These are phyloP conservation scores for Echinometra lucunter DNA, from an alignment of 53 echinoderm and acorn worm species.

Conservation along the genomic window DNA sequence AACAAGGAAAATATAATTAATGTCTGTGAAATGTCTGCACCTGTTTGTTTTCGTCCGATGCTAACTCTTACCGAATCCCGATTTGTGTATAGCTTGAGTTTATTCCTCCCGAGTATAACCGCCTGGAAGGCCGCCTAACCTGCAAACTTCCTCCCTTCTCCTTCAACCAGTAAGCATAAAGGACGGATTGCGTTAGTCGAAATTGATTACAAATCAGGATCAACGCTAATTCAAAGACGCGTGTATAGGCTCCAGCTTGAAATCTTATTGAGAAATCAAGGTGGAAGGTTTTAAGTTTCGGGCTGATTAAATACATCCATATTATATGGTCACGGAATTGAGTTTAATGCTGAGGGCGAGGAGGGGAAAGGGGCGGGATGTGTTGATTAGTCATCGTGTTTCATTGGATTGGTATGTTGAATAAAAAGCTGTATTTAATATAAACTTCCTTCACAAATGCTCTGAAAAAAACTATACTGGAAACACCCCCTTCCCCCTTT, in stretches of 20 bases:
- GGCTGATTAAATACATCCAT: conserved; percentile 38
- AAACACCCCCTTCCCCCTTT: neutral
- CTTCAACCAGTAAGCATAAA: neutral
- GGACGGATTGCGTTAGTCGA: conserved; percentile 36
- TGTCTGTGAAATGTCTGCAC: neutral
- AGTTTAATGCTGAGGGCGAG: neutral
- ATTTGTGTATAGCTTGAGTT: neutral
- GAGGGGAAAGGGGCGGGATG: neutral
- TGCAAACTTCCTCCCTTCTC: conserved; percentile 3
- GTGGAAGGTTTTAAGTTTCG: conserved; percentile 29
- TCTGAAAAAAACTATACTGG: neutral
- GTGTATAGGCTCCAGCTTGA: neutral
- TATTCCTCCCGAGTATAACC: conserved; percentile 5
- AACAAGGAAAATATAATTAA: neutral
- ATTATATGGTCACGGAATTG: neutral
- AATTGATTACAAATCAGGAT: conserved; percentile 48
- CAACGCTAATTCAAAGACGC: conserved; percentile 19
- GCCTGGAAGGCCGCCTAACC: neutral
- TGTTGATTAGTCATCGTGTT: neutral
- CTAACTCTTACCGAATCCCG: neutral
- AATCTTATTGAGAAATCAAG: conserved; percentile 42
- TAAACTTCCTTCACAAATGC: neutral
- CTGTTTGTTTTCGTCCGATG: neutral
- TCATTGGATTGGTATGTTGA: neutral
- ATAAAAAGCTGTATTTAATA: neutral